Conservation (phyloP, 1,140 invertebrate species). For the Cyphomyrmex costatus region DNA sequence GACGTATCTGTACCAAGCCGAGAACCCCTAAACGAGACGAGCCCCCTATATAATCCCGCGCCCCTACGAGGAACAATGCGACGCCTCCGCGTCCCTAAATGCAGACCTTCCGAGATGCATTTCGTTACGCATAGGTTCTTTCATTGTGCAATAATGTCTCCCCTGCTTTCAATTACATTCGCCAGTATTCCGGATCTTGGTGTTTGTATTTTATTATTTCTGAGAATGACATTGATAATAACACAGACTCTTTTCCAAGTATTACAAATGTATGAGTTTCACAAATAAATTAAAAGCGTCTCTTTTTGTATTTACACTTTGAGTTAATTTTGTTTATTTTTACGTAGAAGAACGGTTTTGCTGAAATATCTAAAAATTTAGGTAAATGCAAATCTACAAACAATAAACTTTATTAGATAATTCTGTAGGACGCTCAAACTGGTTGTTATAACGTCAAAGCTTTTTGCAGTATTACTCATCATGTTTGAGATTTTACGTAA, state of each 20-base stretch:
- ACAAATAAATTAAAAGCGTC: no score
- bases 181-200: not conserved
- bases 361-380: no score
- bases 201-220: slow-evolving; percentile 27
- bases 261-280: no score
- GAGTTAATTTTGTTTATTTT: no score
- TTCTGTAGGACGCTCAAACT: no score
- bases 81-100: slow-evolving; percentile 76
- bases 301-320: no score
- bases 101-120: slow-evolving; percentile 74
- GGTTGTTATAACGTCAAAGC: no score
- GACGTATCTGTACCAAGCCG: slow-evolving; percentile 78
- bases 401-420: no score
- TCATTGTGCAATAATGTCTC: slow-evolving; percentile 49
- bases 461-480: no score
- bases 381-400: no score
- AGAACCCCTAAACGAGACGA: slow-evolving; percentile 76
- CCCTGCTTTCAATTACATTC: slow-evolving; percentile 62
- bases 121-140: slow-evolving; percentile 77
- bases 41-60: slow-evolving; percentile 80
- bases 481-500: no score
- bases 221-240: not conserved
- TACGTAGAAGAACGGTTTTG: no score
- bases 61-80: slow-evolving; percentile 82
- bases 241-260: not conserved